A percentile compares a stretch with the other conserved stretches of the same genome.
These are phyloP conservation scores for Dipodomys spectabilis DNA, from an alignment of 2,113 vertebrate genomes.

Conservation along the genomic window DNA sequence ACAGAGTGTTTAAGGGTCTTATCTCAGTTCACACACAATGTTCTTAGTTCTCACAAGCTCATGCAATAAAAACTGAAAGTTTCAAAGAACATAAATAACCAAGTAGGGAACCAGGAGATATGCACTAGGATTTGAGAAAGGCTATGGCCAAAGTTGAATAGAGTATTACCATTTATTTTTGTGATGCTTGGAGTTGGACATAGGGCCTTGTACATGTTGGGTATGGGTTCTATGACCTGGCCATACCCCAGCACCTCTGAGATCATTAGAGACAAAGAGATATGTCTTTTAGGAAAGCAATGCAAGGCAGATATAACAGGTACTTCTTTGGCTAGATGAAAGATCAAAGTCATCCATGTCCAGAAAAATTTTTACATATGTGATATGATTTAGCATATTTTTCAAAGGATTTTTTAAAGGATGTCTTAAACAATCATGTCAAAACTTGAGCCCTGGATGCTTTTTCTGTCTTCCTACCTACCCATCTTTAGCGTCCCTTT, in stretches of 20 bases:
- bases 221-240: background rate
- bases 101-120: background rate
- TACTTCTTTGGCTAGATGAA: background rate
- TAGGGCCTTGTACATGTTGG: background rate
- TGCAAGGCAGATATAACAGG: background rate
- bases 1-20: fast-evolving
- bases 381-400: background rate
- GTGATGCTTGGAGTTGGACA: background rate
- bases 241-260: background rate
- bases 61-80: background rate
- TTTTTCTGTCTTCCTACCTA: background rate
- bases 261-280: background rate
- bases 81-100: background rate
- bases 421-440: background rate
- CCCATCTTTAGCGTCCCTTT: background rate
- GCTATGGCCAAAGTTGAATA: background rate
- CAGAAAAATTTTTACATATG: background rate
- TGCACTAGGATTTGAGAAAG: background rate
- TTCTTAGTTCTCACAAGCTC: background rate
- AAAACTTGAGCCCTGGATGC: background rate
- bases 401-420: background rate
- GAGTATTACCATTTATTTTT: background rate
- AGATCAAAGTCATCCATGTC: background rate
- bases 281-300: background rate
- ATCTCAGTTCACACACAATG: background rate